Conservation (phyloP, 2,888 invertebrate species). For the Schizaphis graminum region DNA sequence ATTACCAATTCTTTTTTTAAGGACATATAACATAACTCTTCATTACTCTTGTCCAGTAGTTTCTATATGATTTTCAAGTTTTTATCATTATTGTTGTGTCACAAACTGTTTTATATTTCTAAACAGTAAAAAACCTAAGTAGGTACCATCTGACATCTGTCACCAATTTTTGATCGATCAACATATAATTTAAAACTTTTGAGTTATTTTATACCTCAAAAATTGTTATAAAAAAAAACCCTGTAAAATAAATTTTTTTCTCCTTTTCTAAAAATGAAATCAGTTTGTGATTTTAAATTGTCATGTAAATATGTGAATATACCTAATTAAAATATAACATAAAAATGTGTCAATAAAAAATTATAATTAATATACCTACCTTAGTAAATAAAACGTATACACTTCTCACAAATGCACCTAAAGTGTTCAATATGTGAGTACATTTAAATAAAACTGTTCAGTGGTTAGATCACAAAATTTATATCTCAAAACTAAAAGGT, state of each 20-base stretch:
- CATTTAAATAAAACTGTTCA: background rate
- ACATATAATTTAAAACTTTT: slow-evolving; percentile 30
- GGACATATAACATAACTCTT: background rate
- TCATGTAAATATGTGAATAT: background rate
- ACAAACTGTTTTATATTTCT: background rate
- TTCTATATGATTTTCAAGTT: background rate
- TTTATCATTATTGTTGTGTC: background rate
- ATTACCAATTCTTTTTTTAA: background rate
- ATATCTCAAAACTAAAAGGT: background rate
- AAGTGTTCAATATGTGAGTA: background rate
- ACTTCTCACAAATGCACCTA: background rate
- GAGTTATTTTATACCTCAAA: background rate
- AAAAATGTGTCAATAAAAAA: background rate
- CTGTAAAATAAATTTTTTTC: background rate
- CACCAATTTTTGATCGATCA: slow-evolving; percentile 14
- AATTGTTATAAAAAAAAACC: background rate
- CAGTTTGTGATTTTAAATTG: background rate
- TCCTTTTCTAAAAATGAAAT: background rate
- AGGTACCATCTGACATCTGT: slow-evolving; percentile 14
- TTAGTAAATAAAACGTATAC: background rate
- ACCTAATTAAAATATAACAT: background rate
- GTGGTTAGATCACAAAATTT: background rate
- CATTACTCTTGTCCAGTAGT: background rate
- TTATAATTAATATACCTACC: background rate
- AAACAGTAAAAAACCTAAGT: background rate